phyloP scores from a whole-genome alignment of 2,888 invertebrate species.

The Apantesis nais region DNA sequence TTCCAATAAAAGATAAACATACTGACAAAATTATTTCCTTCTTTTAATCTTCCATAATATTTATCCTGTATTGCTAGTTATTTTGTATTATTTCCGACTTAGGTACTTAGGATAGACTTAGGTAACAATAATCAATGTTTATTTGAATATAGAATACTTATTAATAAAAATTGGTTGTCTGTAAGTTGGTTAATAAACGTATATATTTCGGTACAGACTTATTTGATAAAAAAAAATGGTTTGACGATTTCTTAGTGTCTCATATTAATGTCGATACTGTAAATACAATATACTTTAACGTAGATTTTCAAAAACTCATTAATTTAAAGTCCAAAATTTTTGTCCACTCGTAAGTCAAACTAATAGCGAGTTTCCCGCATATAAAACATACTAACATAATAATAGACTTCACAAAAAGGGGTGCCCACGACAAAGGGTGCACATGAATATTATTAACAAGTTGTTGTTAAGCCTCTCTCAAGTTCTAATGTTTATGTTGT shows the following conservation, averaged over 20 bases:
- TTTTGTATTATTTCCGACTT: neutral
- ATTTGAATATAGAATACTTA: too few relatives aligned
- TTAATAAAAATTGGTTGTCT: too few relatives aligned
- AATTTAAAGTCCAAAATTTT: neutral
- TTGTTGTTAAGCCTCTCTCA: slow-evolving; percentile 15
- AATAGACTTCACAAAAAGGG: slow-evolving; percentile 13
- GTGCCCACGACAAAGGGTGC: slow-evolving; percentile 7
- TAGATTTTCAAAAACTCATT: neutral
- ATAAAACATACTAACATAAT: slow-evolving; percentile 8
- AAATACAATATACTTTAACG: neutral
- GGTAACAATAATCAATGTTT: too few relatives aligned
- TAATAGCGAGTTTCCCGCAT: neutral
- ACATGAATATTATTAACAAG: slow-evolving; percentile 15
- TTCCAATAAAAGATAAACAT: slow-evolving; percentile 5
- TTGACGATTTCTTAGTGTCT: neutral
- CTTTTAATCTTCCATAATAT: neutral
- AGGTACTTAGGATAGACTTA: neutral
- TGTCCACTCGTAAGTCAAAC: neutral
- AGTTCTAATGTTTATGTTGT: neutral
- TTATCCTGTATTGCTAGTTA: neutral
- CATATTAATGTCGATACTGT: neutral
- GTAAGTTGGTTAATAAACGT: too few relatives aligned
- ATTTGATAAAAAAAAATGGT: too few relatives aligned
- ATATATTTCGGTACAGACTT: too few relatives aligned
- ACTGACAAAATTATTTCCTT: neutral